These are phyloP conservation scores for Bombyx huttoni DNA, from an alignment of 2,888 invertebrate species.

Conservation along the genomic window DNA sequence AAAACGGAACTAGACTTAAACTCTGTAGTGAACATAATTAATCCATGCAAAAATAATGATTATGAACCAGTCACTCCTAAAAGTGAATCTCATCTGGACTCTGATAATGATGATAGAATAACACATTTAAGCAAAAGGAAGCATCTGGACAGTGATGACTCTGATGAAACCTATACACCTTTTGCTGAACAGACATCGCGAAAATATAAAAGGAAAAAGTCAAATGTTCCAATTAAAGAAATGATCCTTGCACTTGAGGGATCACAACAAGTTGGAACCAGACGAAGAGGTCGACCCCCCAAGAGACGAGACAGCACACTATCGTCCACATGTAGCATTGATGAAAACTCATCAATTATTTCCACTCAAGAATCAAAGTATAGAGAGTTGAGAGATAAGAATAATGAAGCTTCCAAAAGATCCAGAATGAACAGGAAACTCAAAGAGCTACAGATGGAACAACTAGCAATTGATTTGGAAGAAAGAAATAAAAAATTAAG, in stretches of 20 bases:
- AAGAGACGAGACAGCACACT: conserved; percentile 61
- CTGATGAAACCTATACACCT: conserved; percentile 58
- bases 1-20: conserved; percentile 9
- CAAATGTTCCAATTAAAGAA: conserved; percentile 51
- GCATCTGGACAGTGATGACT: conserved; percentile 49
- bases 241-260: conserved; percentile 55
- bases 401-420: conserved; percentile 83
- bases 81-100: conserved; percentile 52
- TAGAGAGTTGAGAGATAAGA: conserved; percentile 80
- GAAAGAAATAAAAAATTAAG: conserved; percentile 75
- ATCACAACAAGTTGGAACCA: conserved; percentile 44
- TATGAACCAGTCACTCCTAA: conserved; percentile 55
- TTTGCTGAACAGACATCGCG: conserved; percentile 35
- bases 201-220: conserved; percentile 46
- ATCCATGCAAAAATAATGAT: conserved; percentile 9
- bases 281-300: conserved; percentile 69
- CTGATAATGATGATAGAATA: conserved; percentile 45
- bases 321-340: conserved; percentile 55
- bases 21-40: conserved; percentile 17
- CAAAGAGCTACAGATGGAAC: conserved; percentile 69
- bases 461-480: conserved; percentile 68
- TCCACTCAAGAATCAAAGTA: conserved; percentile 70
- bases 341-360: conserved; percentile 45
- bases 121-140: conserved; percentile 29
- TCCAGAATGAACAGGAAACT: conserved; percentile 80